Evolutionary conservation across 2,113 vertebrate species (phyloP).

Genomic region (Anthoscopus minutus): DNA sequence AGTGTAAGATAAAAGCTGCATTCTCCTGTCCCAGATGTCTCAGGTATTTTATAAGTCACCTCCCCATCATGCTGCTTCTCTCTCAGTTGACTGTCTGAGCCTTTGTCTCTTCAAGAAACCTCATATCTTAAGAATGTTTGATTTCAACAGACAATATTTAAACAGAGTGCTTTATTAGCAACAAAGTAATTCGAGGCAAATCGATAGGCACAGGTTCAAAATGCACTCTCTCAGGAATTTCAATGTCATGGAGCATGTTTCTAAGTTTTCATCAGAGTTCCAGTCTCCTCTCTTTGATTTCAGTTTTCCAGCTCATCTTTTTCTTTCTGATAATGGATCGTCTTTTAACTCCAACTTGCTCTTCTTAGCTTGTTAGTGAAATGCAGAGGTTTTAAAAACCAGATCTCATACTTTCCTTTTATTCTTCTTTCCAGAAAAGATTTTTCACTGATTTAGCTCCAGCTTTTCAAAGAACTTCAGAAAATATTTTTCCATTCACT

Average conservation of each 20-base stretch:
- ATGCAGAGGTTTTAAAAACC: neutral
- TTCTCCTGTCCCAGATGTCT: neutral
- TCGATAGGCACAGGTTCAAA: neutral
- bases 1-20: neutral
- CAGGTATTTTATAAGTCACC: neutral
- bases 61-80: neutral
- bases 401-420: neutral
- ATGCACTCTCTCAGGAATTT: neutral
- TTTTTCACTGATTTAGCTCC: neutral
- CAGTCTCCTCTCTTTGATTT: neutral
- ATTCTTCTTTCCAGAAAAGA: neutral
- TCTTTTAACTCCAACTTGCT: neutral
- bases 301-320: neutral
- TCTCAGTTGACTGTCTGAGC: neutral
- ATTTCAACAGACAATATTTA: neutral
- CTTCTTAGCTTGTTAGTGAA: neutral
- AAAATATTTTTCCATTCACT: neutral
- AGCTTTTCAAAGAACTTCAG: neutral
- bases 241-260: neutral
- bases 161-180: neutral
- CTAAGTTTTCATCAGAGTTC: neutral
- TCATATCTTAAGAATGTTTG: neutral
- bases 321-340: neutral
- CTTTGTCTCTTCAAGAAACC: neutral
- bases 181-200: neutral